Evolutionary conservation across 2,888 invertebrate genomes (phyloP).

Genomic region (Crossocerus cetratus): DNA sequence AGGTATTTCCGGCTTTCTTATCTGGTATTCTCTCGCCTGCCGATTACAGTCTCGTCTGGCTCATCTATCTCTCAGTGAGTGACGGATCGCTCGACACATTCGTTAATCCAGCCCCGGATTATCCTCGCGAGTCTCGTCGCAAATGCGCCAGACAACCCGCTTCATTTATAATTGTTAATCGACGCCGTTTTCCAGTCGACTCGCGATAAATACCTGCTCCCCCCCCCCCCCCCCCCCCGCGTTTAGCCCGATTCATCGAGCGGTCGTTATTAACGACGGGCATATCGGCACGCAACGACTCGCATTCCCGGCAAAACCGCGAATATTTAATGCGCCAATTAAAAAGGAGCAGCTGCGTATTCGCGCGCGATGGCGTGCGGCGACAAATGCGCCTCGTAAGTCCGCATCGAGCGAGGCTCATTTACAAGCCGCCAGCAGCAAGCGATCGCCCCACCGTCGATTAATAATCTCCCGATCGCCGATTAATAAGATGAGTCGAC

Average conservation of each 20-base stretch:
- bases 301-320: slow-evolving; percentile 10
- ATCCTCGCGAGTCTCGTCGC: no score
- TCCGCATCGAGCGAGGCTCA: slow-evolving; percentile 10
- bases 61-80: no score
- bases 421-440: slow-evolving; percentile 5
- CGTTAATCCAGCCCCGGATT: no score
- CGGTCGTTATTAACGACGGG: not conserved
- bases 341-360: slow-evolving; percentile 14
- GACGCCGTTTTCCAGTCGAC: no score
- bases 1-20: no score
- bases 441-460: not conserved
- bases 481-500: no score
- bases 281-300: no score
- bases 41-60: no score
- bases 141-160: no score
- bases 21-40: no score
- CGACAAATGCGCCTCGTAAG: slow-evolving; percentile 15
- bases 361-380: slow-evolving; percentile 15
- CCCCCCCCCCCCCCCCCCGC: not conserved
- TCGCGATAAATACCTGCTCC: not conserved
- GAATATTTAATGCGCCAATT: slow-evolving; percentile 42
- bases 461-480: slow-evolving; percentile 11
- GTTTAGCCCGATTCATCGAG: not conserved
- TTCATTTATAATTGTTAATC: no score
- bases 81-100: no score